Base-by-base conservation (phyloP, 2,797 vertebrate species). In the Myripristis jacobus region DNA sequence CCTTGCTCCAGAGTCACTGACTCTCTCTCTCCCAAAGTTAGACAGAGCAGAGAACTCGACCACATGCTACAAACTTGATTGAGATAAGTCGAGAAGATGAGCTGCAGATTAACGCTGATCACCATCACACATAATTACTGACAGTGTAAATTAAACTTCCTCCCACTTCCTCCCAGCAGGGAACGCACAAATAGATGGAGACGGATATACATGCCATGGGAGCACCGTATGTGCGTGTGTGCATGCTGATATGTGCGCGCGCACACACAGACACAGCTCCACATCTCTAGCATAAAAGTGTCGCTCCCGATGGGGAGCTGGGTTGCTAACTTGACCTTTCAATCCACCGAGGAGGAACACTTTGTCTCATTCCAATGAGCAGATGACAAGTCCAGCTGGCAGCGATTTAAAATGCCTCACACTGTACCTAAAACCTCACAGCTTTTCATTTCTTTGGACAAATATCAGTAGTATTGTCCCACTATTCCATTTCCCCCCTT, bases 341-440 rank as follows among this genome's bases (percentile, higher is more conserved):
- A 85, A 90, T 90, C 83, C 78, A 75, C 65, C 72, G 79, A 82
- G 81, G 84, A 82, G 55, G 54, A 78, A 87, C 67, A 36, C 81
- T 87, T 89, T 80, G 77, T 88, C 78, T 83, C 65, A 81, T 87
- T 81, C 87, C 83, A 88, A 65, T 79, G 79, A 83, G 81, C 84
- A 83, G 80, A 85, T 75, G 87, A 91, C 84, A 78, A 55, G 79
- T 82, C 88, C 88, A 91, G 88, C 88, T 91, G 86, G 80, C 84
- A 79, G 64, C 22, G 68, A 74, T 80, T 89, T 87, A 69, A 87
- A 86, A 83, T 88, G 71, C 67, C 82, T 84, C 71, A 84, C 82
- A 80, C 71, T 27, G 38, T 71, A 81, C 63, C 70, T 75, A 73
- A 87, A 87, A 85, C 63, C 57, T 38, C 41, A 19, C 21, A 52